A percentile compares a stretch with the other conserved stretches of the same genome.
Evolutionary conservation across 2,797 vertebrate species (phyloP).

Genomic region (Menidia menidia): DNA sequence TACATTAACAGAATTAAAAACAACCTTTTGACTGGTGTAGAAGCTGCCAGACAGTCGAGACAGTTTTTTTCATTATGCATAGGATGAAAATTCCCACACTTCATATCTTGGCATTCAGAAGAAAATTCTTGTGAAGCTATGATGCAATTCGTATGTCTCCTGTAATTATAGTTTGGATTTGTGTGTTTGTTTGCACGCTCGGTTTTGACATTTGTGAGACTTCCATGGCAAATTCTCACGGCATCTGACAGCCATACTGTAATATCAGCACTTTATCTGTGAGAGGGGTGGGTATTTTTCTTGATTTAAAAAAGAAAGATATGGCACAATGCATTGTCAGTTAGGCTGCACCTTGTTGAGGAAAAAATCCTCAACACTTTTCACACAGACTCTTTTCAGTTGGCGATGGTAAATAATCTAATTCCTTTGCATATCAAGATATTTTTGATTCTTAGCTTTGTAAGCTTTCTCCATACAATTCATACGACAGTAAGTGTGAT

Average conservation of each 20-base stretch:
- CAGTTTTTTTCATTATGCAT: conserved; percentile 41
- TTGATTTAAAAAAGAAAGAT: too few species aligned
- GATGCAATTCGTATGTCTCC: conserved; percentile 60
- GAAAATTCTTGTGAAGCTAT: conserved; percentile 39
- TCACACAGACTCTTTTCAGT: not conserved
- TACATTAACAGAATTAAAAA: conserved; percentile 45
- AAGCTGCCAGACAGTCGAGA: conserved; percentile 33
- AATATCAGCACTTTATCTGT: not conserved
- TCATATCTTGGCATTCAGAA: conserved; percentile 40
- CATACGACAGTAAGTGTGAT: not conserved
- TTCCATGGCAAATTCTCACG: conserved; percentile 28
- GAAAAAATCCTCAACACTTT: not conserved
- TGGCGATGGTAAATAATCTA: not conserved
- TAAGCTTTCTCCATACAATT: too few species aligned
- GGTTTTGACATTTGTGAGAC: conserved; percentile 49
- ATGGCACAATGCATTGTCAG: too few species aligned
- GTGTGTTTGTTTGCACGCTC: conserved; percentile 40
- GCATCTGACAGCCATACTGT: conserved; percentile 11
- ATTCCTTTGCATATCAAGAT: conserved; percentile 4
- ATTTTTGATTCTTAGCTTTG: too few species aligned
- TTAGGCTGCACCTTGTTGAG: too few species aligned
- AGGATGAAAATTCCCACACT: conserved; percentile 24
- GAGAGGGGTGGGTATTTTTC: too few species aligned
- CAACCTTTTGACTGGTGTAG: conserved; percentile 32
- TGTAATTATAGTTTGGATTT: conserved; percentile 61